phyloP scores from a whole-genome alignment of 2,888 invertebrate species.

The Steinernema carpocapsae region DNA sequence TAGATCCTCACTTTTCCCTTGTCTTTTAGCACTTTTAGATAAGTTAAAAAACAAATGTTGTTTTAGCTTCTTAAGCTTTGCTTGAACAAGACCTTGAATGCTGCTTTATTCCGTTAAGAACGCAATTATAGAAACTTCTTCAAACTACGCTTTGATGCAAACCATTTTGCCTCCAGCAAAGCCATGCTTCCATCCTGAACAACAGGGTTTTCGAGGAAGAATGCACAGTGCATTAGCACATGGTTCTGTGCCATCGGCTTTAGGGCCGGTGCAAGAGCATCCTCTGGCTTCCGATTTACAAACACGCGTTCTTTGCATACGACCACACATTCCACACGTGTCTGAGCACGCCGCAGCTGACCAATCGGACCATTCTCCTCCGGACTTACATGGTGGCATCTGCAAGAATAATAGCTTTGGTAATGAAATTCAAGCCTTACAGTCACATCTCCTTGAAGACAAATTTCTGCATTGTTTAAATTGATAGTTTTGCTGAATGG shows the following conservation, averaged over 20 bases:
- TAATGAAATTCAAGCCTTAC: neutral
- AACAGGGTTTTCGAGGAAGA: conserved; percentile 40
- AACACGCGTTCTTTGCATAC: neutral
- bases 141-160: neutral
- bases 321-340: conserved; percentile 11
- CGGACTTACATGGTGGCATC: conserved; percentile 6
- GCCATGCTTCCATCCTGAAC: conserved; percentile 8
- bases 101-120: neutral
- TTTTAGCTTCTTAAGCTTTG: neutral
- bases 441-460: neutral
- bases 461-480: neutral
- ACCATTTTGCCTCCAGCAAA: neutral
- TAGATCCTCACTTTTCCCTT: no score
- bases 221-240: conserved; percentile 37
- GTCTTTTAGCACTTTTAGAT: no score
- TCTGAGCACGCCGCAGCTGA: conserved; percentile 3
- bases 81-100: no score
- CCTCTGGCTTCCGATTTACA: conserved; percentile 2
- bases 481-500: conserved; percentile 1
- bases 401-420: neutral
- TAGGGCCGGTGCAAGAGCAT: conserved; percentile 37
- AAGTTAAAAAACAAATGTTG: no score
- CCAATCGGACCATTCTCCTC: neutral
- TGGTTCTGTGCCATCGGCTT: conserved; percentile 11
- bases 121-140: neutral